Evolutionary conservation across 2,888 invertebrate species (phyloP), one percentile per base, ranked within the genome.

Genomic region (Magallana nippona): DNA sequence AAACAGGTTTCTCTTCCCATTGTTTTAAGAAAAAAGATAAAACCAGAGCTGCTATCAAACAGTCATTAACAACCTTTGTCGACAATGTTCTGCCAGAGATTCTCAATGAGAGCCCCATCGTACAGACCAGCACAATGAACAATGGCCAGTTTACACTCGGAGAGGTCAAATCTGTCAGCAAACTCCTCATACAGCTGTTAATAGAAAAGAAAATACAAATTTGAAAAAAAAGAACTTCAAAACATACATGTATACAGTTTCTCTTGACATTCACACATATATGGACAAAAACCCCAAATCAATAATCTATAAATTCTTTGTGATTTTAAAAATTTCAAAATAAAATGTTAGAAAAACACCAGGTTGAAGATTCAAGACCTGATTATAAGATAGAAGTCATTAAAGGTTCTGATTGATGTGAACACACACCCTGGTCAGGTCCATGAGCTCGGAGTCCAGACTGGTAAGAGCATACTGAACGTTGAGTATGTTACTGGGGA

Each of bases 101-200:
- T 96, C 94, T 98, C 97, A 78, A 99, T 97, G 13, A 98, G 95
- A 85, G 97, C 95, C 0, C 96, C 96, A 94, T 99, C 98, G 91
- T 97, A 97, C 94, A 98, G 97, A 17, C 98, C 98, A 10, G 98
- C 98, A 93, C 98, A 98, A 91, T 98, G 97, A 79, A 99, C 96
- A 88, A 99, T 98, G 10, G 98, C 97, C 84, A 99, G 95, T 94
- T 99, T 98, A 94, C 98, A 97, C 94, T 98, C 98, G 96, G 97
- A 97, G 71, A 99, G 95, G 90, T 97, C 96, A 94, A 97, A 97
- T 2, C 97, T 97, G 91, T 98, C 98, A 0, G 98, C 98, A 95
- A 97, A 98, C 88, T 98, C 97, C 93, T 97, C 97, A 93, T 98
- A 98, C 57, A 98, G 94, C 96, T 97, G 88, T 19, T 91, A 87